Percentiles rank a stretch among this genome's conserved stretches.
Conservation (phyloP, 2,113 vertebrate genomes). For the Vulpes ferrilata region DNA sequence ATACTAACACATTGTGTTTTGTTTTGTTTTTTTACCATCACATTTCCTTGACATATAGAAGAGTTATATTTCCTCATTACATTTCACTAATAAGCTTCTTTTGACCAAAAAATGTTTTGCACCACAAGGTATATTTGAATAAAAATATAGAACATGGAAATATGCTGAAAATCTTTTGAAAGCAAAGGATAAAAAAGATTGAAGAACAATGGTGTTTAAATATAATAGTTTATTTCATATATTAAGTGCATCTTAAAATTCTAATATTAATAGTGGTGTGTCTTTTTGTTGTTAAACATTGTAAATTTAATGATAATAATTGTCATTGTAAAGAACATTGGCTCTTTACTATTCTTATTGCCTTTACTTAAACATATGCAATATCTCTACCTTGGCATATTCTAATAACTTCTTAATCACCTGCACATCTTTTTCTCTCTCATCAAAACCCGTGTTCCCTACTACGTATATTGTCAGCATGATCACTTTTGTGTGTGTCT, state of each 20-base stretch:
- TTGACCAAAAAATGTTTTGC: background rate
- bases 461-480: background rate
- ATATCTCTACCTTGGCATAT: background rate
- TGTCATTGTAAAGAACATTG: background rate
- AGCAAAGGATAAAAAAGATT: background rate
- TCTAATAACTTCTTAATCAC: background rate
- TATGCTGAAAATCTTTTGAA: background rate
- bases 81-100: slow-evolving; percentile 74
- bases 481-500: background rate
- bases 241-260: background rate
- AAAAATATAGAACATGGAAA: background rate
- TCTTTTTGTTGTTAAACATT: background rate
- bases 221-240: background rate
- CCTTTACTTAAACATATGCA: background rate
- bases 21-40: background rate
- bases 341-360: background rate
- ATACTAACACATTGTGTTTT: background rate
- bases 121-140: slow-evolving; percentile 59
- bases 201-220: background rate
- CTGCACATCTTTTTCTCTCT: background rate
- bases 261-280: background rate
- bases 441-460: background rate
- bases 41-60: slow-evolving; percentile 37
- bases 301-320: background rate
- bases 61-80: slow-evolving; percentile 57